Percentiles rank a stretch among this genome's conserved stretches.
Evolutionary conservation across 2,888 invertebrate species (phyloP).

Genomic region (Tinea semifulvella): DNA sequence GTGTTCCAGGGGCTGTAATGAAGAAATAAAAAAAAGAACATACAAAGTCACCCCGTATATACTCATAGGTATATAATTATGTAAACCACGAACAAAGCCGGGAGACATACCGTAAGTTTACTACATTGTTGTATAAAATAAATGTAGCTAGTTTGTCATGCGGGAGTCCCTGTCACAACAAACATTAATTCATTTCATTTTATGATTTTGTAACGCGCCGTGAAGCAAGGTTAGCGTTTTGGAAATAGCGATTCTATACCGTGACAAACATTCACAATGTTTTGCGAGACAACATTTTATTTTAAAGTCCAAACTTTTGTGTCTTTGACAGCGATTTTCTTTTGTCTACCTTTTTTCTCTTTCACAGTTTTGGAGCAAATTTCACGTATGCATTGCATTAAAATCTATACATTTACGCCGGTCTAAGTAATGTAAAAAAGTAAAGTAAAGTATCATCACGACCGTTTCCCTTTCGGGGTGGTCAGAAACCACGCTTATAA

Average conservation of each 20-base stretch:
- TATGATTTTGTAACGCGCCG: constrained; percentile 54
- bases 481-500: no score
- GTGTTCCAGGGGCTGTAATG: no score
- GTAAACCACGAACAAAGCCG: no score
- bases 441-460: no score
- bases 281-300: constrained; percentile 16
- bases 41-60: no score
- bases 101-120: no score
- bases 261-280: constrained; percentile 39
- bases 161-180: constrained; percentile 61
- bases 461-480: no score
- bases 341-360: constrained; percentile 1
- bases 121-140: constrained; percentile 58
- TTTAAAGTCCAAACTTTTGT: constrained; percentile 6
- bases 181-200: constrained; percentile 60
- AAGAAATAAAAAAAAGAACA: no score
- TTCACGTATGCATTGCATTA: no score
- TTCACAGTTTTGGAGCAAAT: not conserved
- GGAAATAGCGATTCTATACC: constrained; percentile 42
- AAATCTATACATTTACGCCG: no score
- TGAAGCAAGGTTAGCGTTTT: constrained; percentile 48
- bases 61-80: no score
- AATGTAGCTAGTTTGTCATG: constrained; percentile 57
- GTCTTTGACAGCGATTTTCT: not conserved
- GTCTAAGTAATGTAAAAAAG: no score